phyloP scores from a whole-genome alignment of 2,113 vertebrate genomes.

The Engystomops pustulosus region DNA sequence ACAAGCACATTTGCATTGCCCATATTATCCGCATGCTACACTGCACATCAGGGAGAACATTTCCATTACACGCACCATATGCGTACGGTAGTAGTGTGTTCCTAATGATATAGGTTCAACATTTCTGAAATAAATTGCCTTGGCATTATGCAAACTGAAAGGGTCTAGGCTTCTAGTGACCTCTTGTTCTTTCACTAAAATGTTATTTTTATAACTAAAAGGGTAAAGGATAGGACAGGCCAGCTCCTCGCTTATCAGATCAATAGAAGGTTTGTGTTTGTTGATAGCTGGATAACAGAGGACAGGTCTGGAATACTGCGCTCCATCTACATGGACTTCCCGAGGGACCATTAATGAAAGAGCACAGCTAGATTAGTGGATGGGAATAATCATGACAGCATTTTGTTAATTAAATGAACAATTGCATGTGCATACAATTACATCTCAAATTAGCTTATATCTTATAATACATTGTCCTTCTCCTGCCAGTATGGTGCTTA shows the following conservation, averaged over 20 bases:
- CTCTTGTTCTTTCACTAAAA: conserved; percentile 73
- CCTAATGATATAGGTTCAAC: conserved; percentile 46
- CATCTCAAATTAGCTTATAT: background rate
- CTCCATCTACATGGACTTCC: background rate
- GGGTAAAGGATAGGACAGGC: conserved; percentile 69
- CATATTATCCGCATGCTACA: background rate
- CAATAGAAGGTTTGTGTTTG: conserved; percentile 54
- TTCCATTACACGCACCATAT: background rate
- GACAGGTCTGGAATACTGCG: conserved; percentile 38
- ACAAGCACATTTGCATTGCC: background rate
- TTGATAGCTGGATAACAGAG: conserved; percentile 5
- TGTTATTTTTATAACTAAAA: conserved; percentile 75
- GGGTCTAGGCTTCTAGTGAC: conserved; percentile 65
- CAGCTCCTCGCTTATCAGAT: conserved; percentile 64
- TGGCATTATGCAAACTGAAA: conserved; percentile 63
- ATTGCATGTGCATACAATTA: conserved; percentile 1
- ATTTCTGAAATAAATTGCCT: conserved; percentile 48
- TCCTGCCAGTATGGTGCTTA: too few species aligned
- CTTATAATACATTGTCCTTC: too few species aligned
- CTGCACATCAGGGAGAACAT: background rate
- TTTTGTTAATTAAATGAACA: background rate
- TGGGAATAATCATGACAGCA: background rate
- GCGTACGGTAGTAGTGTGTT: background rate
- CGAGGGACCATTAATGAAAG: conserved; percentile 25
- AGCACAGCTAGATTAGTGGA: conserved; percentile 15